phyloP scores from a whole-genome alignment of 1,140 invertebrate species.

The Drosophila cardini region DNA sequence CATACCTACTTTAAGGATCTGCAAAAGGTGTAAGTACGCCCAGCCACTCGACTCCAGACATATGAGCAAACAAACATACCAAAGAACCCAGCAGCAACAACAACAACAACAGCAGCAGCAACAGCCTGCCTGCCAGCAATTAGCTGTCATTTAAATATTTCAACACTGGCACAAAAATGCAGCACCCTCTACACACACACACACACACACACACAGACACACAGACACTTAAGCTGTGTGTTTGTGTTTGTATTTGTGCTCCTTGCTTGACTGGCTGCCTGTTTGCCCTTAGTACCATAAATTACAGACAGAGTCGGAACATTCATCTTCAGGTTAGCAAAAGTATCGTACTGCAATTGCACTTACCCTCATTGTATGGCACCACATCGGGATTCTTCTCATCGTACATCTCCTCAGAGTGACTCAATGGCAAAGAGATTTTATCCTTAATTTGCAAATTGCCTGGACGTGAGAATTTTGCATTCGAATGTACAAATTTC shows the following conservation, averaged over 20 bases:
- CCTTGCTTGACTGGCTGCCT: constrained; percentile 12
- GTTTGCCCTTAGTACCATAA: constrained; percentile 53
- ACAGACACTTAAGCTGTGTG: constrained; percentile 13
- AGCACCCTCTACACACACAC: constrained; percentile 14
- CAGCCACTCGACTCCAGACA: constrained; percentile 67
- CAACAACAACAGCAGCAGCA: constrained; percentile 8
- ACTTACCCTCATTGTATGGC: constrained; percentile 93
- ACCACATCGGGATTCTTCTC: constrained; percentile 94
- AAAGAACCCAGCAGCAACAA: background rate
- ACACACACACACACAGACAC: background rate
- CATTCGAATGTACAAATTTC: constrained; percentile 83
- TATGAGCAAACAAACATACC: constrained; percentile 66
- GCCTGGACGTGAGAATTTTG: constrained; percentile 86
- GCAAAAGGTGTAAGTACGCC: background rate
- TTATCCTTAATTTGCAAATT: constrained; percentile 89
- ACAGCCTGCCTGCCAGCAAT: constrained; percentile 61
- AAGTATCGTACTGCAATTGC: constrained; percentile 11
- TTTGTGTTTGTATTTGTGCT: constrained; percentile 23
- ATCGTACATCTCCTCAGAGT: constrained; percentile 90
- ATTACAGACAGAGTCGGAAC: constrained; percentile 52
- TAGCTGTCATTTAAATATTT: constrained; percentile 83
- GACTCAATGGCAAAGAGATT: constrained; percentile 87
- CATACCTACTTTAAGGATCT: constrained; percentile 19
- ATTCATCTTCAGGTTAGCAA: constrained; percentile 66
- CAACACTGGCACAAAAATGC: constrained; percentile 72